Conservation (phyloP, 2,888 invertebrate genomes). For the Parnassius smintheus region DNA sequence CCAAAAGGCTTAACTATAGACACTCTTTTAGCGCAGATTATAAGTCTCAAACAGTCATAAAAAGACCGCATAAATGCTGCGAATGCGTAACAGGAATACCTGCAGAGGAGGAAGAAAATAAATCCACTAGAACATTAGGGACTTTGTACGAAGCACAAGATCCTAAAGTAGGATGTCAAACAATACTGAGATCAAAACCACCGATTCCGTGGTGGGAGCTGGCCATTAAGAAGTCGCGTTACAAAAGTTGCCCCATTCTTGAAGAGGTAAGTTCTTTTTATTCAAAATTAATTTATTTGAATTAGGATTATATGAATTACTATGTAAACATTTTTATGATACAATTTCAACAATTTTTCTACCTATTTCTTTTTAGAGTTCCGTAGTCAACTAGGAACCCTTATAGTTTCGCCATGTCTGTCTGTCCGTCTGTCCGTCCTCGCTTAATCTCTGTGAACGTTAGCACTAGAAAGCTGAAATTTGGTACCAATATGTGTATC, state of each 20-base stretch:
- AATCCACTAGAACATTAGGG: constrained; percentile 68
- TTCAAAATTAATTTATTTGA: not conserved
- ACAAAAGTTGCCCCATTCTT: constrained; percentile 90
- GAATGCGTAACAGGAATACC: constrained; percentile 75
- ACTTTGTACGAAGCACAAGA: constrained; percentile 80
- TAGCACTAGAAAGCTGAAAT: too few relatives aligned
- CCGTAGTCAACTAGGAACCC: too few relatives aligned
- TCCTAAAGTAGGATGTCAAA: constrained; percentile 85
- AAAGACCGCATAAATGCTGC: constrained; percentile 73
- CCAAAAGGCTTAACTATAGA: constrained; percentile 71
- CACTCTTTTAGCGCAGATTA: constrained; percentile 75
- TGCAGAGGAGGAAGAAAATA: constrained; percentile 56
- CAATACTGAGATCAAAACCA: constrained; percentile 84
- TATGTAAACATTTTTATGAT: not conserved
- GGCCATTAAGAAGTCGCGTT: constrained; percentile 89
- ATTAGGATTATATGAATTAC: not conserved
- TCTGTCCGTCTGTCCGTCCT: too few relatives aligned
- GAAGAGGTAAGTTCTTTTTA: constrained; percentile 77
- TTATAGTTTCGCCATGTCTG: too few relatives aligned
- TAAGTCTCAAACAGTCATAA: constrained; percentile 53
- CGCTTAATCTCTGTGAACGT: too few relatives aligned
- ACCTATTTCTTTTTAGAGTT: constrained; percentile 10
- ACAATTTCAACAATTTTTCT: not conserved
- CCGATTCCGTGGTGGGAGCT: constrained; percentile 94
- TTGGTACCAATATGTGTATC: too few relatives aligned